These are phyloP conservation scores for Germaria angustata DNA, from an alignment of 2,888 invertebrate species.

Conservation along the genomic window DNA sequence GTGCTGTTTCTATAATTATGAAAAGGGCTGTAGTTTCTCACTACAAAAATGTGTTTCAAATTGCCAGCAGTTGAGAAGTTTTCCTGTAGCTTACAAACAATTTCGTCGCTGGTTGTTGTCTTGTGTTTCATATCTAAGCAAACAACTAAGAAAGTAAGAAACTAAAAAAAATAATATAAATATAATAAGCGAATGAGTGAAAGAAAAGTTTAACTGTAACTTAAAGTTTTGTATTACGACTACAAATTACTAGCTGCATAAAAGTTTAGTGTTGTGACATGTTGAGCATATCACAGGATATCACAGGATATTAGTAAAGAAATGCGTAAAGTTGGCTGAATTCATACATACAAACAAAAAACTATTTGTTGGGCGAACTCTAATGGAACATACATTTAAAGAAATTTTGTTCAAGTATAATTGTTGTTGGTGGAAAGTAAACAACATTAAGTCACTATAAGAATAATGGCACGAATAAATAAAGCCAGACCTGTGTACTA, in stretches of 20 bases:
- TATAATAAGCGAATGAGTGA: slow-evolving; percentile 6
- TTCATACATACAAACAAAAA: neutral
- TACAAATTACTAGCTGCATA: slow-evolving; percentile 25
- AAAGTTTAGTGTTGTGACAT: slow-evolving; percentile 59
- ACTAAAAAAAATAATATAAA: slow-evolving; percentile 30
- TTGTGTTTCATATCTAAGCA: slow-evolving; percentile 39
- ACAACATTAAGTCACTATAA: too few relatives aligned
- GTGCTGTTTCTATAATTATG: neutral
- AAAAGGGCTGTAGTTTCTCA: neutral
- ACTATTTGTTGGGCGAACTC: neutral
- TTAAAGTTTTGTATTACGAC: slow-evolving; percentile 56
- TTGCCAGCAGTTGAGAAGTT: slow-evolving; percentile 28
- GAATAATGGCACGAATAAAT: too few relatives aligned
- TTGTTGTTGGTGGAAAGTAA: too few relatives aligned
- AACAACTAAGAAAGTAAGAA: neutral
- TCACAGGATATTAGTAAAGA: slow-evolving; percentile 49
- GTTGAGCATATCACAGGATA: slow-evolving; percentile 64
- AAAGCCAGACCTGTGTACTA: too few relatives aligned
- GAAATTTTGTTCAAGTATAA: neutral
- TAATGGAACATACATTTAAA: neutral
- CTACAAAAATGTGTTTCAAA: neutral
- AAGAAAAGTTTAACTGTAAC: slow-evolving; percentile 60
- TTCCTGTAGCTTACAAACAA: slow-evolving; percentile 42
- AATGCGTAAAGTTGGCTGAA: slow-evolving; percentile 45
- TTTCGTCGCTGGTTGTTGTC: slow-evolving; percentile 49